Evolutionary conservation across 1,140 invertebrate species (phyloP).

Genomic region (Aphis craccivora): DNA sequence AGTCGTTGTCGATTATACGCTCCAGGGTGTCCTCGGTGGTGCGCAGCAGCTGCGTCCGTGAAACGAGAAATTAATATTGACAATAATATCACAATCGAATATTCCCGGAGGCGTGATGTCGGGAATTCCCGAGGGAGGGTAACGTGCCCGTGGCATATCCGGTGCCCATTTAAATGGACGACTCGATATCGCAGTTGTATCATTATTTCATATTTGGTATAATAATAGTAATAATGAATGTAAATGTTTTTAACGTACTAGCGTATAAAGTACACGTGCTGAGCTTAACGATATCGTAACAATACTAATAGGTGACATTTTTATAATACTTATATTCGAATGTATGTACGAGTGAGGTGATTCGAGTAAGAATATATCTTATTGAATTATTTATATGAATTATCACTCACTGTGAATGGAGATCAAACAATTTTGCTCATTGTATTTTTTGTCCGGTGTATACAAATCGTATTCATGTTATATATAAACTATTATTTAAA

Average conservation of each 20-base stretch:
- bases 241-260: background rate
- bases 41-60: conserved; percentile 69
- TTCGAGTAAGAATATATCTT: background rate
- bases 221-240: background rate
- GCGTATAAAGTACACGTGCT: background rate
- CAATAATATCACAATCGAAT: background rate
- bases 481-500: too few relatives aligned
- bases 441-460: background rate
- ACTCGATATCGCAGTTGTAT: background rate
- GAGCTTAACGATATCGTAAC: background rate
- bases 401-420: background rate
- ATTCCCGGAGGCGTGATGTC: background rate
- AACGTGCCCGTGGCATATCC: background rate
- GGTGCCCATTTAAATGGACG: background rate
- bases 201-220: background rate
- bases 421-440: background rate
- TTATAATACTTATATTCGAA: background rate
- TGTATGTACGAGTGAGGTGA: background rate
- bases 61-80: background rate
- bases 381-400: too few relatives aligned
- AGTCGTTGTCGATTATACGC: conserved; percentile 76
- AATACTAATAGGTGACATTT: background rate
- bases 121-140: background rate
- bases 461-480: background rate
- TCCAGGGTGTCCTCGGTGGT: conserved; percentile 82